These are phyloP conservation scores for Magallana angulata DNA, from an alignment of 1,140 invertebrate species.

Conservation along the genomic window DNA sequence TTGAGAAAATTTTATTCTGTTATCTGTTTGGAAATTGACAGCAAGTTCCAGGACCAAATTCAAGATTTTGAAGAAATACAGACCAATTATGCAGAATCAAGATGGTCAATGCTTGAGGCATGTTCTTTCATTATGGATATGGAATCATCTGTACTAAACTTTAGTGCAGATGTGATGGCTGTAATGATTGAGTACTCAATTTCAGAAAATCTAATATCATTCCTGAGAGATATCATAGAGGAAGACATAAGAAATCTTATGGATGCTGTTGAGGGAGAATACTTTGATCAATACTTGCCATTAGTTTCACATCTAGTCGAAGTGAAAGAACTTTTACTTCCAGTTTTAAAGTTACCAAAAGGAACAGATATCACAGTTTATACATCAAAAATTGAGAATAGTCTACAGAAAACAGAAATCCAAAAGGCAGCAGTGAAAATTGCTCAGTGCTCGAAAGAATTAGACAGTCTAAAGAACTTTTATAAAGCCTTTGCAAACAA, in stretches of 20 bases:
- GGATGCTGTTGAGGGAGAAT: slow-evolving; percentile 67
- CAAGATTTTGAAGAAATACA: no score
- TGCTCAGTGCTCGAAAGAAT: slow-evolving; percentile 54
- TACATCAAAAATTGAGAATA: slow-evolving; percentile 45
- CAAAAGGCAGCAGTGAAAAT: slow-evolving; percentile 60
- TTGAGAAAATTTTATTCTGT: neutral
- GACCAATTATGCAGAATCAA: no score
- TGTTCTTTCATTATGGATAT: neutral
- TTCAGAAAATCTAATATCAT: slow-evolving; percentile 51
- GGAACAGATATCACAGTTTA: neutral
- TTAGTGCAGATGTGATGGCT: neutral
- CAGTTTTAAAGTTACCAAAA: slow-evolving; percentile 46
- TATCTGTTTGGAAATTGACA: neutral
- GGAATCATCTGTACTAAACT: neutral
- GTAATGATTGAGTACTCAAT: neutral
- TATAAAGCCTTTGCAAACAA: slow-evolving; percentile 65
- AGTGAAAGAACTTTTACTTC: slow-evolving; percentile 60
- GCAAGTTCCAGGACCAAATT: neutral
- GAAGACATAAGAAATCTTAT: slow-evolving; percentile 67
- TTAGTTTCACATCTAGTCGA: slow-evolving; percentile 65
- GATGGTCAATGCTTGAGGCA: neutral
- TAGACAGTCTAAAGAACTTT: slow-evolving; percentile 61
- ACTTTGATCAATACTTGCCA: slow-evolving; percentile 64
- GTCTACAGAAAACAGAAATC: neutral
- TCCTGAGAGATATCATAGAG: slow-evolving; percentile 56